Base-by-base conservation (phyloP, 2,888 invertebrate species). In the Elysia crispata region DNA sequence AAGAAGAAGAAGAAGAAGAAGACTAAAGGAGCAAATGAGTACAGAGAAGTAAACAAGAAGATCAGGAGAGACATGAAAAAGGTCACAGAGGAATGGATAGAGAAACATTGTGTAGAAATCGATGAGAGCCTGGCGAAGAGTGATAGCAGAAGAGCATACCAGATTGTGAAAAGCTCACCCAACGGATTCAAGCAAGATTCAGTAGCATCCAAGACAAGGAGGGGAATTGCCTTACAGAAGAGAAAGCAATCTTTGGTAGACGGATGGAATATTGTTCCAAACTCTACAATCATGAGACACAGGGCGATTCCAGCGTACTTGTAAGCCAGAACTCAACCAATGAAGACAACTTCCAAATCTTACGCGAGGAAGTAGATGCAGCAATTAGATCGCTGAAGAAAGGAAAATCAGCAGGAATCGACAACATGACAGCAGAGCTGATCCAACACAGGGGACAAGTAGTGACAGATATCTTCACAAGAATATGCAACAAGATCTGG, bases 41-140 rank as follows among this genome's bases (percentile, higher is more conserved):
- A 62, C 28, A 11, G 49, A 76, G 25, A 49, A 1, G 25, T 66
- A 25, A 76, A 41, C 49, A 33, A 25, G 41, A 33, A 66, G n/a
- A 66, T 76, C 64, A 66, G 66, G 76, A 64, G 49, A 33, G 28
- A 28, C 23, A 66, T 41, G 66, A 49, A 30, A 69, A 13, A 11
- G 30, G 69, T 31, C 8, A 69, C 11, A 69, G 69, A 69, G 33
- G 13, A 69, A 23, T 64, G 76, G 64, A 76, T 76, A 6, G 76
- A 76, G 1, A 18, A 66, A 8, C 1, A 66, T 13, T 76, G 76
- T 23, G 28, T 13, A 49, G 66, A 76, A 6, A 41, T 41, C 6
- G 66, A 76, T 25, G 41, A 76, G 5, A 64, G 41, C 41, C 76
- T 64, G 64, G 25, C 31, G 15, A 11, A 66, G 25, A 76, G 66